Percentiles rank a stretch among this genome's conserved stretches.
Conservation (phyloP, 2,888 invertebrate genomes). For the Tinea pellionella region DNA sequence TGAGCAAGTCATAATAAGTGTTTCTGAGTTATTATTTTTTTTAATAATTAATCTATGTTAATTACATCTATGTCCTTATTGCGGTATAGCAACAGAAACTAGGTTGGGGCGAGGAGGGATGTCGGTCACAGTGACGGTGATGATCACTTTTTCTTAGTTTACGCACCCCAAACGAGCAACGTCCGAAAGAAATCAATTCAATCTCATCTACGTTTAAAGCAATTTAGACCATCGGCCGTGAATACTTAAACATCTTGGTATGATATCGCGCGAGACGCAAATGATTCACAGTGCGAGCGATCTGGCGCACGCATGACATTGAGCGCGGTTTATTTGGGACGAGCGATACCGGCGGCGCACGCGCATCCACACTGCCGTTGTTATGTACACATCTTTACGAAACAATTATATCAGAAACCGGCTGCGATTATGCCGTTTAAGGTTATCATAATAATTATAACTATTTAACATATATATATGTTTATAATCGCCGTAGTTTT, state of each 20-base stretch:
- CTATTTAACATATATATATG: neutral
- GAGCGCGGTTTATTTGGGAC: constrained; percentile 5
- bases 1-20: too few species aligned
- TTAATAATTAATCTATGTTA: too few species aligned
- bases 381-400: neutral
- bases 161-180: too few species aligned
- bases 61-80: too few species aligned
- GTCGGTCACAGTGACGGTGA: too few species aligned
- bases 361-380: neutral
- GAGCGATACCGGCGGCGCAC: neutral
- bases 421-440: neutral
- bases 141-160: too few species aligned
- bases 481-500: too few species aligned
- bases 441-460: constrained; percentile 1
- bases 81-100: too few species aligned
- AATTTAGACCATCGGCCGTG: neutral
- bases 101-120: too few species aligned
- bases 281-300: neutral
- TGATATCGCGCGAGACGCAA: neutral
- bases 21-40: too few species aligned
- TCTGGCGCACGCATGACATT: neutral
- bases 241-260: neutral
- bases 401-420: neutral
- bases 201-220: too few species aligned
- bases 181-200: too few species aligned